A percentile compares a stretch with the other conserved stretches of the same genome.
Conservation (phyloP, 2,797 vertebrate genomes). For the Allenopithecus nigroviridis region DNA sequence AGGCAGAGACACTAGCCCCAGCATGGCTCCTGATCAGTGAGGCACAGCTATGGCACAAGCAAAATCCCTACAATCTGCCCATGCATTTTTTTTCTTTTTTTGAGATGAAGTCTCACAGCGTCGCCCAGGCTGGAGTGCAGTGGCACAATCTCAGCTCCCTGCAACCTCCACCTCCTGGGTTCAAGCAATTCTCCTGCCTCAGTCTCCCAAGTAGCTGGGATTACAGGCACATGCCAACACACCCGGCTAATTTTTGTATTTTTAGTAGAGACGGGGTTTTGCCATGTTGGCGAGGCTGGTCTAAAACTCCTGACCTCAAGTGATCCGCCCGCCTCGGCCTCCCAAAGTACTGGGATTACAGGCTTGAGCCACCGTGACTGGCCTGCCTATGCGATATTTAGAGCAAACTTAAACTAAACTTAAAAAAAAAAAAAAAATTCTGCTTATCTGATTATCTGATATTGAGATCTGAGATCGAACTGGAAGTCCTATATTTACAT, state of each 20-base stretch:
- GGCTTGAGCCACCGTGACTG: not conserved
- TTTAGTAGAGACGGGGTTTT: not conserved
- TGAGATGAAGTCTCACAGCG: not conserved
- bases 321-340: accelerated
- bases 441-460: not conserved
- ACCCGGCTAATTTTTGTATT: not conserved
- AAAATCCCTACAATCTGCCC: not conserved
- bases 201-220: not conserved
- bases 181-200: not conserved
- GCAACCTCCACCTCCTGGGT: not conserved
- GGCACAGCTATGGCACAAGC: not conserved
- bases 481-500: not conserved
- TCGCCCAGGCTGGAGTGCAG: not conserved
- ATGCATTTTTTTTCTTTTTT: not conserved
- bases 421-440: not conserved
- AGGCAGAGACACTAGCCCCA: not conserved
- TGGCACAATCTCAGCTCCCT: not conserved
- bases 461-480: not conserved
- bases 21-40: not conserved
- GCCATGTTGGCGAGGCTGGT: not conserved
- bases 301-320: not conserved
- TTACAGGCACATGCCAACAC: not conserved
- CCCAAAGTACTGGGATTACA: not conserved
- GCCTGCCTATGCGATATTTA: not conserved
- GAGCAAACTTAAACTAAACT: not conserved